These are phyloP conservation scores for Anastatus disparis DNA, from an alignment of 1,140 invertebrate genomes.

Conservation along the genomic window DNA sequence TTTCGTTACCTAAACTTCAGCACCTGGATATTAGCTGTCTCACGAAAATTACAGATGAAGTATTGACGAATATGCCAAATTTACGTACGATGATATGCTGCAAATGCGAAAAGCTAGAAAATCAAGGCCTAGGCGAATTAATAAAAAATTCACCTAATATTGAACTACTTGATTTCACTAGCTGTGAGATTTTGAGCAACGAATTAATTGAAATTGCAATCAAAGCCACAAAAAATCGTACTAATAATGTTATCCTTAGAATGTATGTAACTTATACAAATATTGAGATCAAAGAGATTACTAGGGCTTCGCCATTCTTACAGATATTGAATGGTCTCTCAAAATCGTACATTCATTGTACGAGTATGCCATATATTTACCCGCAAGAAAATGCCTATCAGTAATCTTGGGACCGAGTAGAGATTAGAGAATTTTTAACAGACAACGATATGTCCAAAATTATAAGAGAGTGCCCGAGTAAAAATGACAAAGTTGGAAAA, in stretches of 20 bases:
- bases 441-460: too few relatives aligned
- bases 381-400: too few relatives aligned
- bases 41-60: slow-evolving; percentile 39
- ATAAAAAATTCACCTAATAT: slow-evolving; percentile 47
- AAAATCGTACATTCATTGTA: too few relatives aligned
- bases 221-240: slow-evolving; percentile 43
- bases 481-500: too few relatives aligned
- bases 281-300: slow-evolving; percentile 29
- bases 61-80: slow-evolving; percentile 40
- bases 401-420: too few relatives aligned
- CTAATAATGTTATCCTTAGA: slow-evolving; percentile 50
- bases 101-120: slow-evolving; percentile 41
- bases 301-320: slow-evolving; percentile 51
- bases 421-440: too few relatives aligned
- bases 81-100: slow-evolving; percentile 49
- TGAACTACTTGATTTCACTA: slow-evolving; percentile 49
- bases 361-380: too few relatives aligned
- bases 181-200: slow-evolving; percentile 45
- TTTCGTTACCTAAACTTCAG: slow-evolving; percentile 47
- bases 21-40: slow-evolving; percentile 49
- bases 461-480: too few relatives aligned
- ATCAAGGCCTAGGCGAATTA: slow-evolving; percentile 44
- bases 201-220: slow-evolving; percentile 45
- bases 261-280: slow-evolving; percentile 49
- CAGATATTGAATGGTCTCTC: slow-evolving; percentile 54